Conservation (phyloP, 2,888 invertebrate genomes). For the Troilus luridus region DNA sequence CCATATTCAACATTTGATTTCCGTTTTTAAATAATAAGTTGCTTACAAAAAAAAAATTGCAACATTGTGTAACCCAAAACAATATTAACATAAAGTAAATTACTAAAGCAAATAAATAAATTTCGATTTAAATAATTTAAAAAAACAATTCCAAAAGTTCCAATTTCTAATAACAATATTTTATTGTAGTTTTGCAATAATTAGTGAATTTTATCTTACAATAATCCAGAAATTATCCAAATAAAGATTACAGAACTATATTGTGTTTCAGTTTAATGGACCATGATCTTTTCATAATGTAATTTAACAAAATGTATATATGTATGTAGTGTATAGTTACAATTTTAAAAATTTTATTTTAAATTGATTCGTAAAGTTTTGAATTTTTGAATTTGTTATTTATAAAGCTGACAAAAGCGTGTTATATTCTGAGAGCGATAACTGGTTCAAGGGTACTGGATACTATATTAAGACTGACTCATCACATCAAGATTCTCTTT, state of each 20-base stretch:
- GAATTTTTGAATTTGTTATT: no score
- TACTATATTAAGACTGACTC: slow-evolving; percentile 20
- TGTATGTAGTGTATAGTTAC: no score
- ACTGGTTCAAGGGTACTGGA: background rate
- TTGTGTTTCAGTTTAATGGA: background rate
- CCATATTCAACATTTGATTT: background rate
- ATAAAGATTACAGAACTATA: background rate
- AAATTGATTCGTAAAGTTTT: no score
- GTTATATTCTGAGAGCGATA: background rate
- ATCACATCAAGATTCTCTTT: background rate
- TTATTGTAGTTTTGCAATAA: background rate
- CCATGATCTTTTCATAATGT: no score
- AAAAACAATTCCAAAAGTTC: no score
- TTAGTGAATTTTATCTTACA: background rate
- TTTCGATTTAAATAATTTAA: no score
- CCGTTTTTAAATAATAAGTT: background rate
- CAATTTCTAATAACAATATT: background rate
- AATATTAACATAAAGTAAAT: no score
- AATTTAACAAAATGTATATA: background rate
- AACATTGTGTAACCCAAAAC: background rate
- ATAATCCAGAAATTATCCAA: background rate
- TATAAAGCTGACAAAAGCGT: slow-evolving; percentile 28
- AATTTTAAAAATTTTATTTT: no score
- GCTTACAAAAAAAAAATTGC: no score
- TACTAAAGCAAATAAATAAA: no score